A percentile compares a stretch with the other conserved stretches of the same genome.
phyloP scores from a whole-genome alignment of 2,797 vertebrate genomes.

The Galaxias olidus region DNA sequence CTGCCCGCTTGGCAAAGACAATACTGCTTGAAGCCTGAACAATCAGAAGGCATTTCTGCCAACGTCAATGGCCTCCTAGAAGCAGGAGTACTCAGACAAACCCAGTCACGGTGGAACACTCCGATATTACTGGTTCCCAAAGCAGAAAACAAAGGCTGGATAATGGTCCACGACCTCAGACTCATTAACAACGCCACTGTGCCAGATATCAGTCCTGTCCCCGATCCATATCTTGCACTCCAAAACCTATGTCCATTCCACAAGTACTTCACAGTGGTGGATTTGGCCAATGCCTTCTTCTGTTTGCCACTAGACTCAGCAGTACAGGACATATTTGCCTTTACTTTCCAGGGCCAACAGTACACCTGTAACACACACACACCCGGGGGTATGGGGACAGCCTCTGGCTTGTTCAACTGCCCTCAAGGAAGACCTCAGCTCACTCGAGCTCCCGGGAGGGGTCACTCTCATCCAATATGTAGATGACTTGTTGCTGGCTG shows the following conservation, averaged over 20 bases:
- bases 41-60: too few species aligned
- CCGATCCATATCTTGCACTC: background rate
- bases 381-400: conserved; percentile 13
- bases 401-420: conserved; percentile 9
- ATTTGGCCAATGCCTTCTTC: background rate
- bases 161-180: background rate
- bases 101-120: too few species aligned
- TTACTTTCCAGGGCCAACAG: conserved; percentile 3
- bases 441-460: background rate
- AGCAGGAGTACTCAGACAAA: too few species aligned
- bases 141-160: background rate
- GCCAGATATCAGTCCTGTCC: background rate
- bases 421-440: background rate
- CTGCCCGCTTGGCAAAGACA: too few species aligned
- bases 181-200: background rate
- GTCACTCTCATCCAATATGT: too few species aligned
- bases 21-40: too few species aligned
- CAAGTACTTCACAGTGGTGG: background rate
- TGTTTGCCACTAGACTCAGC: background rate
- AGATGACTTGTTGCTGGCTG: too few species aligned
- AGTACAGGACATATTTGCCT: conserved; percentile 10
- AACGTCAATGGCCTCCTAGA: too few species aligned
- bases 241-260: too few species aligned
- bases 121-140: background rate
- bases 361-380: background rate